phyloP scores from a whole-genome alignment of 1,140 invertebrate species.

The Ephestia elutella region DNA sequence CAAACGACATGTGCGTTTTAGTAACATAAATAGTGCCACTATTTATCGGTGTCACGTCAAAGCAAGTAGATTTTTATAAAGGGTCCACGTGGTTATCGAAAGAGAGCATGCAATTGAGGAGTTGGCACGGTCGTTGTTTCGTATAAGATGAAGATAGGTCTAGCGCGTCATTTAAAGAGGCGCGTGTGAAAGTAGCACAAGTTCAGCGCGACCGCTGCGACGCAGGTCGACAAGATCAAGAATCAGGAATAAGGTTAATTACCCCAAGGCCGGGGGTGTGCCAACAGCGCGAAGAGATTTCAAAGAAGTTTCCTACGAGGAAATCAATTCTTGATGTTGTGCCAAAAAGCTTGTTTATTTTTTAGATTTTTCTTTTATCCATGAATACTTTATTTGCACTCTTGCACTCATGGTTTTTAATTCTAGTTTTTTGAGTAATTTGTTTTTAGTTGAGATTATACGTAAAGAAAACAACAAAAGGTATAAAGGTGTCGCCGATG shows the following conservation, averaged over 20 bases:
- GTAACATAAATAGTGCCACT: not conserved
- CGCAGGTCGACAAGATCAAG: conserved; percentile 33
- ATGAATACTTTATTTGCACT: too few relatives aligned
- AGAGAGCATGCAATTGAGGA: conserved; percentile 37
- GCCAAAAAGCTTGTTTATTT: conserved; percentile 21
- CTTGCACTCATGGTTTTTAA: not conserved
- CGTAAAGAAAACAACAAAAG: too few relatives aligned
- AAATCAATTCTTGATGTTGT: conserved; percentile 28
- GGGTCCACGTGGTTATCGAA: conserved; percentile 43
- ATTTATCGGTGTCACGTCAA: too few relatives aligned
- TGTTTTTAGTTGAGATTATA: too few relatives aligned
- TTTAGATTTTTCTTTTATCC: not conserved
- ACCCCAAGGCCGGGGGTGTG: conserved; percentile 49
- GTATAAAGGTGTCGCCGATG: too few relatives aligned
- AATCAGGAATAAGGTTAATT: conserved; percentile 61
- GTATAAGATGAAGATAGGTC: conserved; percentile 34
- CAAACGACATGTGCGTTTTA: conserved; percentile 1
- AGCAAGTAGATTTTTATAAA: conserved; percentile 13
- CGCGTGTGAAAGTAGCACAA: conserved; percentile 55
- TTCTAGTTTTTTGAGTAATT: too few relatives aligned
- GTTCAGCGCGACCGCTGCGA: conserved; percentile 49
- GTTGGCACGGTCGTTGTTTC: conserved; percentile 45
- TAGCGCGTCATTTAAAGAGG: conserved; percentile 52
- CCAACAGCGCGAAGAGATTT: conserved; percentile 18
- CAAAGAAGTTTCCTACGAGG: conserved; percentile 18